These are phyloP conservation scores for Dicaeum eximium DNA, from an alignment of 2,113 vertebrate species.

Conservation along the genomic window DNA sequence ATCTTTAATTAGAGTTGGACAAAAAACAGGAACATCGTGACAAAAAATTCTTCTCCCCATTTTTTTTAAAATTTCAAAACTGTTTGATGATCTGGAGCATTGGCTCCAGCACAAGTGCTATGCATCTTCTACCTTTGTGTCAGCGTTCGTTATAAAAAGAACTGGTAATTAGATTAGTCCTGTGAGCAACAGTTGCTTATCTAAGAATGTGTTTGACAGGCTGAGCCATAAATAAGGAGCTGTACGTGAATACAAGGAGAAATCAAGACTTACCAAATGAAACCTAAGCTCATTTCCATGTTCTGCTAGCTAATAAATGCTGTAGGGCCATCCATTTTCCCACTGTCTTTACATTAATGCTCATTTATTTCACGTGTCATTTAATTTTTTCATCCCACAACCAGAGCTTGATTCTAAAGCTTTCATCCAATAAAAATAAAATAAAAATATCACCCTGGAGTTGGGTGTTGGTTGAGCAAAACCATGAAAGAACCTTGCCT, in stretches of 20 bases:
- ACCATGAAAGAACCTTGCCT: background rate
- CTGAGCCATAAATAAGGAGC: constrained; percentile 46
- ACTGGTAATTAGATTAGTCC: constrained; percentile 41
- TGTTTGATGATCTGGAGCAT: constrained; percentile 44
- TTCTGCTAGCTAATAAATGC: background rate
- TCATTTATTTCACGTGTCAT: background rate
- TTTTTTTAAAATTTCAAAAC: background rate
- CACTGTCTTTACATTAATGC: background rate
- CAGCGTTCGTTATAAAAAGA: constrained; percentile 50
- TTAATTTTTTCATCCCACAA: background rate
- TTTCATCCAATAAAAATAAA: background rate
- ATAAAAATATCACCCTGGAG: background rate
- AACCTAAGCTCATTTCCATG: background rate
- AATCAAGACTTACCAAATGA: constrained; percentile 20
- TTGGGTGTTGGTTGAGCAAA: background rate
- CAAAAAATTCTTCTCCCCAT: background rate
- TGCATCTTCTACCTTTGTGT: constrained; percentile 43
- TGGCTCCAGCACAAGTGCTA: constrained; percentile 34
- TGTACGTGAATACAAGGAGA: constrained; percentile 9
- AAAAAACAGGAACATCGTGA: constrained; percentile 49
- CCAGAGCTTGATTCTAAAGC: background rate
- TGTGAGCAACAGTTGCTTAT: constrained; percentile 49
- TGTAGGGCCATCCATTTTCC: background rate
- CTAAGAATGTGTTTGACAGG: constrained; percentile 42
- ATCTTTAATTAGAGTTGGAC: constrained; percentile 54